These are phyloP conservation scores for Dryococelus australis DNA, from an alignment of 2,888 invertebrate species.

Conservation along the genomic window DNA sequence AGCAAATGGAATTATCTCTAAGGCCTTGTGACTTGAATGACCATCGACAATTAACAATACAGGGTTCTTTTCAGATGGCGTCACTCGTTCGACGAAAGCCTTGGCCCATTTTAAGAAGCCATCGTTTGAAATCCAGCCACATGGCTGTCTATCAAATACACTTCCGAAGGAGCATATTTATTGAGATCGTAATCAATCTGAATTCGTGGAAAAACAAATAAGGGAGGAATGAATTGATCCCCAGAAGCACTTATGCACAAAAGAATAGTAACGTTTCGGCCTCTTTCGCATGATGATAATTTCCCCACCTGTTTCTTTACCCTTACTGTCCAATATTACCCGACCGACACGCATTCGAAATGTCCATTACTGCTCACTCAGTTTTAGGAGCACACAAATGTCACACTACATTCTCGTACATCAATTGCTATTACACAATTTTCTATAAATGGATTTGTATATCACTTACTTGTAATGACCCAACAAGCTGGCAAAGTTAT, in stretches of 20 bases:
- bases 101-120: slow-evolving; percentile 30
- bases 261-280: not conserved
- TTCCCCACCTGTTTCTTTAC: slow-evolving; percentile 24
- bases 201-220: slow-evolving; percentile 26
- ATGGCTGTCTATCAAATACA: slow-evolving; percentile 17
- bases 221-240: not conserved
- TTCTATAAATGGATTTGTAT: too few relatives aligned
- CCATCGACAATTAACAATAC: not conserved
- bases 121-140: slow-evolving; percentile 22
- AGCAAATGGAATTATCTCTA: not conserved
- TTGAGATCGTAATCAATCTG: slow-evolving; percentile 13
- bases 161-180: not conserved
- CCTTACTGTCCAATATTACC: not conserved
- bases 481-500: too few relatives aligned
- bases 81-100: not conserved
- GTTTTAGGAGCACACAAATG: too few relatives aligned
- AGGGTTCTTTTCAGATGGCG: too few relatives aligned
- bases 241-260: not conserved
- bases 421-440: too few relatives aligned
- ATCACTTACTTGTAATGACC: too few relatives aligned
- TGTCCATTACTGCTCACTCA: too few relatives aligned
- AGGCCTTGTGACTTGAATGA: not conserved
- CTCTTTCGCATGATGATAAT: slow-evolving; percentile 25
- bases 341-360: too few relatives aligned
- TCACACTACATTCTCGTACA: too few relatives aligned